phyloP scores from a whole-genome alignment of 2,888 invertebrate species.

The Euproctis similis region DNA sequence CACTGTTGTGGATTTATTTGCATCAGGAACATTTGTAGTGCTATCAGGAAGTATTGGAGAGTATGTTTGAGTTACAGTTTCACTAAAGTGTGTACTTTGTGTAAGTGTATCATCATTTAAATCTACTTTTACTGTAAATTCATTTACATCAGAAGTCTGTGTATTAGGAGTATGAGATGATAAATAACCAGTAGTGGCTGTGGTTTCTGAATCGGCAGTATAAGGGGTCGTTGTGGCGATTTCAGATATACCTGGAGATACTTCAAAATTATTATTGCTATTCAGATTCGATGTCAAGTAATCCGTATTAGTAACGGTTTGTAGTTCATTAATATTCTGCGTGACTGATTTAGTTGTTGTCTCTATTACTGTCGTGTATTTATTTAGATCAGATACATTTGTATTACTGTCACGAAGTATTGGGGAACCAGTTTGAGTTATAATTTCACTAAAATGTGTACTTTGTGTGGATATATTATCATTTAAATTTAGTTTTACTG shows the following conservation, averaged over 20 bases:
- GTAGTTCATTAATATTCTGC: neutral
- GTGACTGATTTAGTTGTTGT: neutral
- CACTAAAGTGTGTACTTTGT: neutral
- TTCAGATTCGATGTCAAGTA: neutral
- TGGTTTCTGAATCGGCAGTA: neutral
- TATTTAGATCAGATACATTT: neutral
- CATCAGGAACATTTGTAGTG: neutral
- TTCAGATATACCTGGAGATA: too few relatives aligned
- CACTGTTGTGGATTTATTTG: neutral
- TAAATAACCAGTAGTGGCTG: neutral
- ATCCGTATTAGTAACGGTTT: neutral
- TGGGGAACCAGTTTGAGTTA: neutral
- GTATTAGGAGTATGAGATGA: neutral
- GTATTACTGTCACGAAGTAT: neutral
- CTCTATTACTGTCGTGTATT: neutral
- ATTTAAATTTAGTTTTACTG: too few relatives aligned
- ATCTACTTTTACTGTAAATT: too few relatives aligned
- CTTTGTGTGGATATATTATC: too few relatives aligned
- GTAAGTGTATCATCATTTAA: too few relatives aligned
- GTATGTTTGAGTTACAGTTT: neutral
- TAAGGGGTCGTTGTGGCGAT: too few relatives aligned
- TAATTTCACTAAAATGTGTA: neutral
- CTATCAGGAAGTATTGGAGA: neutral
- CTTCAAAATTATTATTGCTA: neutral
- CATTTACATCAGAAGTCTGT: neutral